Conservation (phyloP, 2,797 vertebrate genomes). For the Xenentodon cancila region DNA sequence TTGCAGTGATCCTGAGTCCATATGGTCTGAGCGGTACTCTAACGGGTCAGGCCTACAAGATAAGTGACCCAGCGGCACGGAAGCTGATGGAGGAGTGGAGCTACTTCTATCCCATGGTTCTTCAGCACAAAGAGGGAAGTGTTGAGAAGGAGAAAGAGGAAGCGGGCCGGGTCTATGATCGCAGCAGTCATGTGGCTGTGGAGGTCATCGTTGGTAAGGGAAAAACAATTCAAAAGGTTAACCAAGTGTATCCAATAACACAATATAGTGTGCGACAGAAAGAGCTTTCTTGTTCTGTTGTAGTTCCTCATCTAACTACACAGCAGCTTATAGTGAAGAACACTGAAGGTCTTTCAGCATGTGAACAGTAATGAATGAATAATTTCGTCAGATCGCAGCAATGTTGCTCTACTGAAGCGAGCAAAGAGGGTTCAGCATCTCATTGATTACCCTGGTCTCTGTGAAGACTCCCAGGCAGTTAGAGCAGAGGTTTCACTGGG, state of each 20-base stretch:
- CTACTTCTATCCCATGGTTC: conserved; percentile 96
- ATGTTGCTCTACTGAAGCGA: conserved; percentile 30
- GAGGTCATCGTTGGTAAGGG: conserved; percentile 96
- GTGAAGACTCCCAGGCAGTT: conserved; percentile 25
- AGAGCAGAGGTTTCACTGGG: conserved; percentile 25
- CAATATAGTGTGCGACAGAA: no score
- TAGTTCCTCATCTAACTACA: not conserved
- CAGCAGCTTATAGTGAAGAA: not conserved
- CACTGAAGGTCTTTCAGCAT: conserved; percentile 13
- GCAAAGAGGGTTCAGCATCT: conserved; percentile 22
- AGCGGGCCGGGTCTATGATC: conserved; percentile 84
- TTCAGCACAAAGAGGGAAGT: conserved; percentile 86
- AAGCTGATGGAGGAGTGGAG: conserved; percentile 98
- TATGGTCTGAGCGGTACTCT: conserved; percentile 94
- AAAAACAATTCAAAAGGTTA: conserved; percentile 3
- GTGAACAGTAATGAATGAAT: conserved; percentile 19
- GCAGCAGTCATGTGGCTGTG: conserved; percentile 91
- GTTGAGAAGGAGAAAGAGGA: conserved; percentile 80
- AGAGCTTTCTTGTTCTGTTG: no score
- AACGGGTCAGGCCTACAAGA: conserved; percentile 94
- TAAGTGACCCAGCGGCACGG: conserved; percentile 92
- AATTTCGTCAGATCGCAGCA: conserved; percentile 21
- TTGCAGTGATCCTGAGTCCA: conserved; percentile 92
- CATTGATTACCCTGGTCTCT: conserved; percentile 34
- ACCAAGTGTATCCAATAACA: no score